Conservation (phyloP, 2,888 invertebrate genomes). For the Scaptomyza tumidula region DNA sequence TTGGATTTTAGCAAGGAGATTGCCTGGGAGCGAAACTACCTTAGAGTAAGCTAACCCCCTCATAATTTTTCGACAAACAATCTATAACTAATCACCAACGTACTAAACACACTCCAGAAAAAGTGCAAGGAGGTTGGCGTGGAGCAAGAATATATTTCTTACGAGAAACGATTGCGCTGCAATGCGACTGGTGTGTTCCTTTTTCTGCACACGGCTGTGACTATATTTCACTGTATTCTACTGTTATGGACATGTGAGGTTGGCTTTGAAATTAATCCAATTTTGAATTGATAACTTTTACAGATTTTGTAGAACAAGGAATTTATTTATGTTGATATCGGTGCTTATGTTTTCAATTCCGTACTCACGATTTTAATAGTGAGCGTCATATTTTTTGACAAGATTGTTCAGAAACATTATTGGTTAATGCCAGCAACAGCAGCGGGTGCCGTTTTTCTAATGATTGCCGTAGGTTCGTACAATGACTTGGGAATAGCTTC, state of each 20-base stretch:
- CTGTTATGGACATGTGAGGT: slow-evolving; percentile 35
- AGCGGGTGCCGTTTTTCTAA: neutral
- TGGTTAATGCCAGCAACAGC: slow-evolving; percentile 45
- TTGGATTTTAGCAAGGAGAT: slow-evolving; percentile 32
- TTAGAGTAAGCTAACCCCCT: slow-evolving; percentile 29
- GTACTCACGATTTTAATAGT: slow-evolving; percentile 15
- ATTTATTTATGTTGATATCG: slow-evolving; percentile 35
- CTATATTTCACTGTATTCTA: slow-evolving; percentile 22
- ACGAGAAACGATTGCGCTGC: slow-evolving; percentile 40
- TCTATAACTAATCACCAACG: neutral
- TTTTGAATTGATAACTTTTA: neutral
- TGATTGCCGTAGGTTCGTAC: slow-evolving; percentile 40
- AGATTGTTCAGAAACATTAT: neutral
- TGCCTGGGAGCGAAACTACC: slow-evolving; percentile 31
- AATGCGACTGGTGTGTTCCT: slow-evolving; percentile 36
- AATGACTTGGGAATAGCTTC: neutral
- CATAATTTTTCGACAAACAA: neutral
- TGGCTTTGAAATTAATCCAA: slow-evolving; percentile 2
- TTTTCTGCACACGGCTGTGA: slow-evolving; percentile 32
- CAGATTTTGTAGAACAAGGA: slow-evolving; percentile 12
- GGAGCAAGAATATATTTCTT: slow-evolving; percentile 46
- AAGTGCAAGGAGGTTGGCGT: slow-evolving; percentile 44
- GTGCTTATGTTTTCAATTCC: neutral
- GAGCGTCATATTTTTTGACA: slow-evolving; percentile 37
- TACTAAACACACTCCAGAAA: slow-evolving; percentile 7